phyloP scores from a whole-genome alignment of 2,888 invertebrate genomes.

The Abrostola tripartita region DNA sequence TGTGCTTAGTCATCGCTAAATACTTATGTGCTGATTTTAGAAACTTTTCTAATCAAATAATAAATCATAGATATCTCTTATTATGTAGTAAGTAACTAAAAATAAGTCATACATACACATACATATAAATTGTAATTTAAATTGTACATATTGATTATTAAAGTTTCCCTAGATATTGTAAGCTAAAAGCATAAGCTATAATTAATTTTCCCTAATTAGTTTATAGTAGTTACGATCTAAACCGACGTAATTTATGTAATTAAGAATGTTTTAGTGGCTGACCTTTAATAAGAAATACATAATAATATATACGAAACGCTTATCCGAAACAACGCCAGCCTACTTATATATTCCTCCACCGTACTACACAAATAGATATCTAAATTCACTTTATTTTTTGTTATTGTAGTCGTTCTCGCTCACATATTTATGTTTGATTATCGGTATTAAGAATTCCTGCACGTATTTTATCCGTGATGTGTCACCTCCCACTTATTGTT shows the following conservation, averaged over 20 bases:
- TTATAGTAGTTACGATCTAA: conserved; percentile 10
- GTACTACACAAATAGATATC: conserved; percentile 31
- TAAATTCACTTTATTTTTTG: conserved; percentile 36
- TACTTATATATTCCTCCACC: conserved; percentile 28
- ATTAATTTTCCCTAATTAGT: conserved; percentile 7
- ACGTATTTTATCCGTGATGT: conserved; percentile 44
- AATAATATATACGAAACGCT: neutral
- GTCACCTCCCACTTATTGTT: conserved; percentile 26
- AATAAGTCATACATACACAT: too few relatives aligned
- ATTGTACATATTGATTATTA: too few relatives aligned
- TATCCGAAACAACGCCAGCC: conserved; percentile 3
- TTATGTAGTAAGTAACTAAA: too few relatives aligned
- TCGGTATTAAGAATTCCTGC: conserved; percentile 36
- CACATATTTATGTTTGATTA: conserved; percentile 45
- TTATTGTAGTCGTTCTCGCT: conserved; percentile 24
- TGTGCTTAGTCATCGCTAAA: too few relatives aligned
- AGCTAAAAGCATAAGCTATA: neutral
- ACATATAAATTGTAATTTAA: too few relatives aligned
- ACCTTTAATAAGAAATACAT: conserved; percentile 2
- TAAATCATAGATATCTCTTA: too few relatives aligned
- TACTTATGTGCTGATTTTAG: too few relatives aligned
- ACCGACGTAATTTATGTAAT: conserved; percentile 18
- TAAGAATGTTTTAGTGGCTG: neutral
- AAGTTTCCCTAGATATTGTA: too few relatives aligned
- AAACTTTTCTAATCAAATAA: too few relatives aligned